A percentile compares a stretch with the other conserved stretches of the same genome.
Evolutionary conservation across 2,888 invertebrate species (phyloP).

Genomic region (Erannis defoliaria): DNA sequence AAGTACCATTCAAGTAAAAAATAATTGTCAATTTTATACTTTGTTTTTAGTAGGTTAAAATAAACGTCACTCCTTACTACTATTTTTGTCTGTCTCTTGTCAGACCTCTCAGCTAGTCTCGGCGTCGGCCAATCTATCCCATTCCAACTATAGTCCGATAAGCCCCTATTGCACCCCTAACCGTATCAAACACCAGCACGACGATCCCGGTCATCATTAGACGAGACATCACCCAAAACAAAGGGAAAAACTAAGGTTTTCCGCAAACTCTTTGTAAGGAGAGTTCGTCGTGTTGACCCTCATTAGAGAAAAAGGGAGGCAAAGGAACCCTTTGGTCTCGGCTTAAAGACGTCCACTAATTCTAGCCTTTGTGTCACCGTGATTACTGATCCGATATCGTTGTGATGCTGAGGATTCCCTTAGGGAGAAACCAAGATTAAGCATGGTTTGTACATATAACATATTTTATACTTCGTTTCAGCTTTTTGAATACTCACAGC

Average conservation of each 20-base stretch:
- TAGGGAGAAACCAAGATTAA: slow-evolving; percentile 13
- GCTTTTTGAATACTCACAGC: too few species aligned
- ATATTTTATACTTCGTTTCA: not conserved
- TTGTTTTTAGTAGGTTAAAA: too few species aligned
- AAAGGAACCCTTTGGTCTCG: slow-evolving; percentile 60
- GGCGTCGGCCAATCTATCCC: not conserved
- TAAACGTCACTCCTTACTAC: not conserved
- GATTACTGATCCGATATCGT: slow-evolving; percentile 55
- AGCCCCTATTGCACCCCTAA: slow-evolving; percentile 4
- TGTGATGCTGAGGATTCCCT: slow-evolving; percentile 16
- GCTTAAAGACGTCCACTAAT: slow-evolving; percentile 61
- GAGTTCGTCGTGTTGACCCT: slow-evolving; percentile 61
- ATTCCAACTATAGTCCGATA: not conserved
- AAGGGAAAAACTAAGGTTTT: slow-evolving; percentile 48
- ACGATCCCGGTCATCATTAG: slow-evolving; percentile 41
- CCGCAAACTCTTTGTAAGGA: slow-evolving; percentile 58
- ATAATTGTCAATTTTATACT: too few species aligned
- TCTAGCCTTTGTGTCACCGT: slow-evolving; percentile 51
- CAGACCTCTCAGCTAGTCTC: not conserved
- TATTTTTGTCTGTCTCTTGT: not conserved
- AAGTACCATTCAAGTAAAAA: too few species aligned
- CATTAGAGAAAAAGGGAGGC: slow-evolving; percentile 55
- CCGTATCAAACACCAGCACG: slow-evolving; percentile 27
- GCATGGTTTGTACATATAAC: slow-evolving; percentile 9
- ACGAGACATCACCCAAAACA: slow-evolving; percentile 44